phyloP scores from a whole-genome alignment of 2,888 invertebrate genomes.

The Chrysodeixis includens region DNA sequence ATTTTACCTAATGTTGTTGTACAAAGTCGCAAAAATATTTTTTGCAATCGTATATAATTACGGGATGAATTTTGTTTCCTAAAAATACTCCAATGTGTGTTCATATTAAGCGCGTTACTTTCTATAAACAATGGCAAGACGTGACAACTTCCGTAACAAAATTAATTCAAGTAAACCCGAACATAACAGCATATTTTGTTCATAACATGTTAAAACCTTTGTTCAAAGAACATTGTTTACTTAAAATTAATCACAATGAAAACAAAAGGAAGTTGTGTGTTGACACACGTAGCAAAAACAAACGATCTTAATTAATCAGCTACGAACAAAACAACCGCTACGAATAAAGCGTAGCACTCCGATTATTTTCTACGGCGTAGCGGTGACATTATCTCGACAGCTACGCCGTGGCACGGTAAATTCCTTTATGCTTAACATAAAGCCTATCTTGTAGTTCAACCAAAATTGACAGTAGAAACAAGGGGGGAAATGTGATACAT shows the following conservation, averaged over 20 bases:
- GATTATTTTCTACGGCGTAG: constrained; percentile 8
- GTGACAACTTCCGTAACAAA: neutral
- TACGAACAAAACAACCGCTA: neutral
- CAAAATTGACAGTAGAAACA: constrained; percentile 27
- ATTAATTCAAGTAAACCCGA: neutral
- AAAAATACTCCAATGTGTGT: too few relatives aligned
- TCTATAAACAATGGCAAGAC: neutral
- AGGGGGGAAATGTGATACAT: constrained; percentile 21
- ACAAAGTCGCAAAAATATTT: too few relatives aligned
- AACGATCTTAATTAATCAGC: constrained; percentile 7
- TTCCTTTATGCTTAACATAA: neutral
- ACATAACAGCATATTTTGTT: neutral
- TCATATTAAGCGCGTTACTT: too few relatives aligned
- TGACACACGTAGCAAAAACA: constrained; percentile 4
- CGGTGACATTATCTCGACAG: constrained; percentile 6
- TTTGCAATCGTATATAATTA: too few relatives aligned
- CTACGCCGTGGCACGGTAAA: neutral
- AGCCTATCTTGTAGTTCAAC: constrained; percentile 5
- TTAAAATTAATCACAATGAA: neutral
- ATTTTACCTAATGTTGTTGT: too few relatives aligned
- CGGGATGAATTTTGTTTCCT: too few relatives aligned
- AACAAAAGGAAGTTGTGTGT: constrained; percentile 4
- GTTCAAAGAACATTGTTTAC: neutral
- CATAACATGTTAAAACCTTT: neutral
- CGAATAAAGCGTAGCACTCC: neutral